A percentile compares a stretch with the other conserved stretches of the same genome.
These are phyloP conservation scores for Zaprionus lineosus DNA, from an alignment of 2,888 invertebrate genomes.

Conservation along the genomic window DNA sequence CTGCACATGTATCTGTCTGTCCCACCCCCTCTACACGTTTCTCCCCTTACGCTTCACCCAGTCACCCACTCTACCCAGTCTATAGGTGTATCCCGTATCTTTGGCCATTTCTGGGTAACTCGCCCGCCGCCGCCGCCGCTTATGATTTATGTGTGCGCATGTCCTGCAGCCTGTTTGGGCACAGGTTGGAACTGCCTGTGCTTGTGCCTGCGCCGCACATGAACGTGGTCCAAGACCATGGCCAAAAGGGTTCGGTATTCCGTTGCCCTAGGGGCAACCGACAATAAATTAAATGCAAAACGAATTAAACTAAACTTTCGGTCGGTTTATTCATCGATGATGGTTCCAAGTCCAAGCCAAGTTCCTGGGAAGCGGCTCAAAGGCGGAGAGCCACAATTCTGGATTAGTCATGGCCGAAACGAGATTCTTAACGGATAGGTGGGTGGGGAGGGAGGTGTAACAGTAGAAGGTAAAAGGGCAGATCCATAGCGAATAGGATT, in stretches of 20 bases:
- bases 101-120: slow-evolving; percentile 63
- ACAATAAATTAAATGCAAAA: slow-evolving; percentile 73
- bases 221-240: slow-evolving; percentile 60
- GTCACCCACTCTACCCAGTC: slow-evolving; percentile 8
- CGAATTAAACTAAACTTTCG: slow-evolving; percentile 74
- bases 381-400: slow-evolving; percentile 17
- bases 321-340: slow-evolving; percentile 71
- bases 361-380: slow-evolving; percentile 42
- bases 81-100: slow-evolving; percentile 52
- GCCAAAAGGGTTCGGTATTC: slow-evolving; percentile 58
- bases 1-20: slow-evolving; percentile 8
- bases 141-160: slow-evolving; percentile 71
- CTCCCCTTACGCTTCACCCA: too few species aligned
- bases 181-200: slow-evolving; percentile 54
- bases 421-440: neutral
- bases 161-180: slow-evolving; percentile 58
- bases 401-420: slow-evolving; percentile 41
- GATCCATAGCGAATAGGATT: too few species aligned
- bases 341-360: slow-evolving; percentile 49
- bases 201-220: slow-evolving; percentile 30
- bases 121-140: slow-evolving; percentile 59
- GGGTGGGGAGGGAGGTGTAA: too few species aligned
- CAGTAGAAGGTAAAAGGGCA: slow-evolving; percentile 3
- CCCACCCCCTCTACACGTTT: slow-evolving; percentile 10
- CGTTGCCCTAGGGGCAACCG: slow-evolving; percentile 50